Evolutionary conservation across 2,113 vertebrate species (phyloP).

Genomic region (zebrafish (Danio rerio)): GRCz12tu NC_133184.1:1153001-1153500

Average conservation of each 20-base stretch:
- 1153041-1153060: no score
- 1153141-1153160: neutral
- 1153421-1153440: neutral
- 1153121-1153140: neutral
- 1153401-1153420: neutral
- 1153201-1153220: neutral
- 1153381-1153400: neutral
- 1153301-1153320: neutral
- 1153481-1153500: neutral
- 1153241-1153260: constrained; percentile 5
- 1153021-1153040: no score
- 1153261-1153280: neutral
- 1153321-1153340: neutral
- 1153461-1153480: neutral
- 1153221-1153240: neutral
- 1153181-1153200: constrained; percentile 14
- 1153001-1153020: no score
- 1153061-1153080: no score
- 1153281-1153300: neutral
- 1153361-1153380: neutral
- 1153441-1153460: neutral
- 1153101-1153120: neutral
- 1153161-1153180: neutral
- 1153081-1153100: no score
- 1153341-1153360: neutral